Evolutionary conservation across 2,797 vertebrate genomes (phyloP), one percentile per base, ranked within the genome.

Genomic region (Rhinogobio ventralis): DNA sequence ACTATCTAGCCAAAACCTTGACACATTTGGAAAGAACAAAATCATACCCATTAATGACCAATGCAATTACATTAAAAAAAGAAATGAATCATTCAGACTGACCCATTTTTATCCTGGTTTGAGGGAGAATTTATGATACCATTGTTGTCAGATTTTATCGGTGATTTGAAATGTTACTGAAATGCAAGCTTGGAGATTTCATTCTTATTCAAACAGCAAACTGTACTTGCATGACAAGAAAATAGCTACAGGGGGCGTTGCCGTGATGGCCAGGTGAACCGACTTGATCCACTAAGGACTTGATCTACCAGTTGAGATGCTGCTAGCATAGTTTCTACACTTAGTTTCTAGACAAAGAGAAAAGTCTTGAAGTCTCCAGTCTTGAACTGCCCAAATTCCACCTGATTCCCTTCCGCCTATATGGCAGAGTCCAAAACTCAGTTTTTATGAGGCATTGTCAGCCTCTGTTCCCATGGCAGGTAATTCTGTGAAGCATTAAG

Each of bases 401-500:
- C 60, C 60, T 17, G 42, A 49, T 36, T 67, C 60, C 13, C 72
- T 13, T 67, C n/a, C n/a, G 25, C 53, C 55, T 7, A 8, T 19
- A 81, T 30, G 45, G 62, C 19, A 8, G 20, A 68, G 66, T 57
- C 2, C 49, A 89, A 87, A 73, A 79, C 81, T 67, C 49, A 30
- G 25, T 15, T 75, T 93, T 94, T 93, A 93, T 91, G 88, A 88
- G 81, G 67, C 78, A 33, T 55, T 72, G 60, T 78, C 67, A 73
- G 81, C 60, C 82, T 84, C 74, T 83, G 60, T 90, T 90, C 84
- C 89, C 82, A 88, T 76, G 79, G 82, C 71, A 89, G 84, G 42
- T 86, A 73, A 46, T n/a, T 64, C 23, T 7, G 83, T 78, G 83
- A 28, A 87, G 66, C 30, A 39, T 66, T 66, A 68, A 66, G 78